Evolutionary conservation across 1,140 invertebrate species (phyloP), one percentile per base, ranked within the genome.

Genomic region (Papilio polyxenes): DNA sequence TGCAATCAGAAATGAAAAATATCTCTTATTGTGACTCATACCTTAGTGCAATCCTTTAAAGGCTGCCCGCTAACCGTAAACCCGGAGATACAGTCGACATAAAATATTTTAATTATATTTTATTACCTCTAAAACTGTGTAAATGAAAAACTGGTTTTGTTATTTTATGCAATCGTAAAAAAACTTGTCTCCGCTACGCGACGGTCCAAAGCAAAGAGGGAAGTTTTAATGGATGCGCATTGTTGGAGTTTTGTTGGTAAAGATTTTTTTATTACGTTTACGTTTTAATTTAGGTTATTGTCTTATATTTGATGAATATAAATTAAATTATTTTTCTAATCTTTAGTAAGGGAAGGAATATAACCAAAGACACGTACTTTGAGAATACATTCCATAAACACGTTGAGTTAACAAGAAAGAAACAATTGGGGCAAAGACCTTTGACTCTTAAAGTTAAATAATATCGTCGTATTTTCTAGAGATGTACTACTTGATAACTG

Each of bases 41-140:
- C 89, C 59, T 89, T 80, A 87, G 13, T 4, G 44, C 86, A 90
- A 87, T 91, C 86, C 87, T 90, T 83, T 84, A 87, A 87, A 89
- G 83, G 84, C 89, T 83, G 83, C 84, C 85, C 88, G 87, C 86
- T 85, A 88, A 87, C 87, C 89, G 85, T 91, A 91, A 91, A 89
- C 82, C 87, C 86, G 85, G 87, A 93, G 88, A 93, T 90, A 91
- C 85, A 88, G 85, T 83, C 82, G 86, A 87, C 89, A 90, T 92
- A 92, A 93, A 93, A 93, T 93, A 93, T 93, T 93, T 93, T 93
- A 93, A 93, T 93, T 93, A 92, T 93, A 91, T 92, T 93, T 93
- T 93, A 93, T 91, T 87, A 86, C 88, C 89, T 91, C 92, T 93
- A 93, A 91, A 92, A 89, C 88, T 86, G 89, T 93, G 90, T 93